These are phyloP conservation scores for Lasioglossum pauxillum DNA, from an alignment of 2,888 invertebrate genomes.

Conservation along the genomic window DNA sequence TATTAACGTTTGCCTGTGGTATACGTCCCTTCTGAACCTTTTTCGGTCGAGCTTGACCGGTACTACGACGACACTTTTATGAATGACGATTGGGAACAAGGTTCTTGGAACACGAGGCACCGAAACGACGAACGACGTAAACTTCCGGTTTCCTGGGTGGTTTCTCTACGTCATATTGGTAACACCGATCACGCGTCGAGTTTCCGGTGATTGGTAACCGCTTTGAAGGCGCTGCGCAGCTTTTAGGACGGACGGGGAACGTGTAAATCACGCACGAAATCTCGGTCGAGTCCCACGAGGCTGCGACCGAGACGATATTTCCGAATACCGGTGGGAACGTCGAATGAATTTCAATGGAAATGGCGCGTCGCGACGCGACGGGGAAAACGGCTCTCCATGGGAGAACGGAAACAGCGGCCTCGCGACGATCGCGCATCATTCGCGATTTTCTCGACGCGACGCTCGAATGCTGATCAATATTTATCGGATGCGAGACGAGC, in stretches of 20 bases:
- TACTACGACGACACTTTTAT: constrained; percentile 3
- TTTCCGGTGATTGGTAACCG: constrained; percentile 73
- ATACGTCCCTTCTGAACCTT: background rate
- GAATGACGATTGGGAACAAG: constrained; percentile 30
- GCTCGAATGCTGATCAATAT: constrained; percentile 71
- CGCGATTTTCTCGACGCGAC: constrained; percentile 28
- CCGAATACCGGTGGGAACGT: constrained; percentile 25
- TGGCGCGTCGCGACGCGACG: background rate
- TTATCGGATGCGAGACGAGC: constrained; percentile 69
- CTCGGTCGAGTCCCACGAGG: constrained; percentile 35
- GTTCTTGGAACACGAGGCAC: constrained; percentile 58
- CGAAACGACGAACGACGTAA: constrained; percentile 51
- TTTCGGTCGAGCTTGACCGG: background rate
- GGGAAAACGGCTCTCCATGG: background rate
- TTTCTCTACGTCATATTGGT: constrained; percentile 73
- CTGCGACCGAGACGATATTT: constrained; percentile 24
- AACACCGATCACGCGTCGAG: constrained; percentile 76
- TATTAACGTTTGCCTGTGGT: constrained; percentile 71
- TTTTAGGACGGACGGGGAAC: constrained; percentile 44
- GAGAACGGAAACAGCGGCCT: constrained; percentile 1
- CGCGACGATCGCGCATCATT: background rate
- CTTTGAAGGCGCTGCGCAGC: constrained; percentile 40
- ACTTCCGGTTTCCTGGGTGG: constrained; percentile 77
- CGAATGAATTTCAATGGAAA: constrained; percentile 36
- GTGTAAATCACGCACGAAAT: constrained; percentile 41